Conservation (phyloP, 2,797 vertebrate genomes). For the Amphiprion clarkii region DNA sequence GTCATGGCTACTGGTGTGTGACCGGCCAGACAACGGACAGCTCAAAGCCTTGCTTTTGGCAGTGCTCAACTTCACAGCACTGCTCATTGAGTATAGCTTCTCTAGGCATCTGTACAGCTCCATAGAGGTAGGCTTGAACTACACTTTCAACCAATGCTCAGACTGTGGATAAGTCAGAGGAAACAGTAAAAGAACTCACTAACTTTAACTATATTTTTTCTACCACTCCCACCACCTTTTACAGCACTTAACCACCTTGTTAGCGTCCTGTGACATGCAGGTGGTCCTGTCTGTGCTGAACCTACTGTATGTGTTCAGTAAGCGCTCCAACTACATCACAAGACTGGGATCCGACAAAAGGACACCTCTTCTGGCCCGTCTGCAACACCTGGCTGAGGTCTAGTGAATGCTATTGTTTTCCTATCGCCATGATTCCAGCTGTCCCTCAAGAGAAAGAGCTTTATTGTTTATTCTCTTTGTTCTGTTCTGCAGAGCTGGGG, state of each 20-base stretch:
- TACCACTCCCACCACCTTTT: slow-evolving; percentile 45
- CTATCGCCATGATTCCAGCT: slow-evolving; percentile 39
- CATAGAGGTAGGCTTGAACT: slow-evolving; percentile 90
- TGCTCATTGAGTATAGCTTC: slow-evolving; percentile 98
- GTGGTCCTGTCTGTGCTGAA: slow-evolving; percentile 98
- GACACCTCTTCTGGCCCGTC: slow-evolving; percentile 92
- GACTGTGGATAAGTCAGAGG: slow-evolving; percentile 7
- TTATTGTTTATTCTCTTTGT: slow-evolving; percentile 66
- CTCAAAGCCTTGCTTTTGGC: slow-evolving; percentile 96
- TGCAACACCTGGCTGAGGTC: slow-evolving; percentile 98
- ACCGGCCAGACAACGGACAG: slow-evolving; percentile 91
- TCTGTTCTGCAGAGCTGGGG: slow-evolving; percentile 91
- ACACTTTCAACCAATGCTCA: neutral
- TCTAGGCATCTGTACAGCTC: slow-evolving; percentile 98
- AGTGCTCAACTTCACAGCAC: slow-evolving; percentile 96
- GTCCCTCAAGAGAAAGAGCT: slow-evolving; percentile 43
- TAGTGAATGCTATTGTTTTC: slow-evolving; percentile 52
- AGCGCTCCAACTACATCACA: slow-evolving; percentile 98
- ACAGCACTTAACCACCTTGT: slow-evolving; percentile 95
- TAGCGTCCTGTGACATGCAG: slow-evolving; percentile 99
- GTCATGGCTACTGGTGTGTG: slow-evolving; percentile 97
- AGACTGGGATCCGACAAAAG: slow-evolving; percentile 96
- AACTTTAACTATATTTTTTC: slow-evolving; percentile 36
- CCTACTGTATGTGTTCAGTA: slow-evolving; percentile 98
- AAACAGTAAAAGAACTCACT: slow-evolving; percentile 8